These are phyloP conservation scores for Lysandra bellargus DNA, from an alignment of 2,888 invertebrate genomes.

Conservation along the genomic window DNA sequence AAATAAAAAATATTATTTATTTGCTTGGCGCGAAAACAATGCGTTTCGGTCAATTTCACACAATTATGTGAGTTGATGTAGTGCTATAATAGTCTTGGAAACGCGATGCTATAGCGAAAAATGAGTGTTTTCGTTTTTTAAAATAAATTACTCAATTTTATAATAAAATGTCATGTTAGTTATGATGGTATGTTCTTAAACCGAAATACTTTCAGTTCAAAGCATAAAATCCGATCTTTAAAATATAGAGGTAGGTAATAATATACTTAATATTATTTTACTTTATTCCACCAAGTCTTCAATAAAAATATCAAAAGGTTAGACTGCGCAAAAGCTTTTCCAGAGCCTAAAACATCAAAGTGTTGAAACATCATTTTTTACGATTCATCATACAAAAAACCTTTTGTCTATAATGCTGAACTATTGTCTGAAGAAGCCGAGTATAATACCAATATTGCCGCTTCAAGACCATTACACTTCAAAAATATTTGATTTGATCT, in stretches of 20 bases:
- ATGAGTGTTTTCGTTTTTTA: background rate
- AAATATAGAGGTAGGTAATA: too few relatives aligned
- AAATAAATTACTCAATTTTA: background rate
- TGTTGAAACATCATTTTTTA: constrained; percentile 11
- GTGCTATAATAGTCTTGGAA: constrained; percentile 18
- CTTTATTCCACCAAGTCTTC: background rate
- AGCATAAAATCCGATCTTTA: too few relatives aligned
- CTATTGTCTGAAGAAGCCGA: constrained; percentile 56
- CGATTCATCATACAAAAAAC: constrained; percentile 15
- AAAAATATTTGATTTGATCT: constrained; percentile 65
- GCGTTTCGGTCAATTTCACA: constrained; percentile 44
- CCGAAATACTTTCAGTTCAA: too few relatives aligned
- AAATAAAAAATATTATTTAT: constrained; percentile 30
- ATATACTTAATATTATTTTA: background rate
- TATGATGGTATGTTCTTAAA: too few relatives aligned
- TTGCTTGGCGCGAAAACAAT: constrained; percentile 36
- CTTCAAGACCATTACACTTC: constrained; percentile 53
- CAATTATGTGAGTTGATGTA: constrained; percentile 36
- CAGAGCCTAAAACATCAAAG: background rate
- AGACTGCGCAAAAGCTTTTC: background rate
- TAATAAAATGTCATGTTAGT: background rate
- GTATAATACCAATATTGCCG: constrained; percentile 48
- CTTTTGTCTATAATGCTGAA: constrained; percentile 35
- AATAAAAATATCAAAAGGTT: background rate
- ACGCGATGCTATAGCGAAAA: background rate